Base-by-base conservation (phyloP, 2,797 vertebrate genomes). In the Balearica regulorum region DNA sequence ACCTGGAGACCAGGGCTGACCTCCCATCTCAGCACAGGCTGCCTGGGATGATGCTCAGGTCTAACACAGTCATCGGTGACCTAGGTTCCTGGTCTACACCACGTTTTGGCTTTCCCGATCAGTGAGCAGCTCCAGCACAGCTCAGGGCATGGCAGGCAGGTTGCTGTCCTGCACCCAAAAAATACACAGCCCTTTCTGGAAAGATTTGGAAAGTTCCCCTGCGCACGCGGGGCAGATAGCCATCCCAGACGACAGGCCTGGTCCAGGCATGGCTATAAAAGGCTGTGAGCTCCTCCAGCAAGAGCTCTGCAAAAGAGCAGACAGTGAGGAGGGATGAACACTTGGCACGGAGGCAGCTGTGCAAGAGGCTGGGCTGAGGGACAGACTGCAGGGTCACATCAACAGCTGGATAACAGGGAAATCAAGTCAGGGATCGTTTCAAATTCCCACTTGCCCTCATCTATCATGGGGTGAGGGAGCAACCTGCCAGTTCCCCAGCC, bases 71-170 rank as follows among this genome's bases (percentile, higher is more conserved):
- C 0, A 0, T 39, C 64, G 39, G 44, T 18, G 16, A 8, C 62
- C 64, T 1, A 0, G 10, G 15, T 57, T 55, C 68, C 61, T 37
- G 49, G 7, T 49, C 54, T 31, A 24, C 41, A 22, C 10, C 64
- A 25, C 0, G 0, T 77, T 89, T 72, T 0, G 0, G 13, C 39
- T 78, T 66, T 78, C 25, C 65, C 0, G 0, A 31, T 64, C 43
- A 16, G 31, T 0, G 1, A 64, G 62, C 51, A 48, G 81, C 72
- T 76, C 72, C 64, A 41, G 25, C 0, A 0, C 29, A 25, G 68
- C 73, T 55, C 35, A 5, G 24, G 49, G 33, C 5, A 13, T 2
- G 11, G 44, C 26, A 55, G 46, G 16, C 17, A 25, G 37, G n/a
- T 58, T 61, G 26, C 65, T 84, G 51, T 48, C 61, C 71, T 79